A percentile compares a stretch with the other conserved stretches of the same genome.
Conservation (phyloP, 2,888 invertebrate genomes). For the Geophilus truncorum region DNA sequence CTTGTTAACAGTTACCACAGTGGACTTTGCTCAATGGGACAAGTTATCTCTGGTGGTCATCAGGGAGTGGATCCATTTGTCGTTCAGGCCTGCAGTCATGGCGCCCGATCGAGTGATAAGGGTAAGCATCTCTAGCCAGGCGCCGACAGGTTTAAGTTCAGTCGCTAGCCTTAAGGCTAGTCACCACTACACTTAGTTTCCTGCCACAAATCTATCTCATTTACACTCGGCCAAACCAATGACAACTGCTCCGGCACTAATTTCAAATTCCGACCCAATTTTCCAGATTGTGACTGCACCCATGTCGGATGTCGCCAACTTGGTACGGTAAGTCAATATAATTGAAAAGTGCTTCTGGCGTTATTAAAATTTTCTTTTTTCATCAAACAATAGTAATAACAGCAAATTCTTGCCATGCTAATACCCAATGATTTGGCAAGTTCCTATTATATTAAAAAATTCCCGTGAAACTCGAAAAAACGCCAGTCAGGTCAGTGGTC, state of each 20-base stretch:
- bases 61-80: constrained; percentile 10
- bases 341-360: not conserved
- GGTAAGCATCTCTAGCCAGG: not conserved
- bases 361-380: not conserved
- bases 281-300: not conserved
- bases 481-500: not conserved
- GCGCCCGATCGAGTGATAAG: constrained; percentile 1
- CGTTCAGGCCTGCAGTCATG: not conserved
- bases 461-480: not conserved
- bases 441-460: constrained; percentile 19
- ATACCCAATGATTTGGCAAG: constrained; percentile 1
- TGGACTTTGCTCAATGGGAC: constrained; percentile 15
- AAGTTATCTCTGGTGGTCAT: constrained; percentile 12
- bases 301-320: not conserved
- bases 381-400: not conserved
- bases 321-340: not conserved
- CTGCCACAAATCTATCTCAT: not conserved
- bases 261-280: not conserved
- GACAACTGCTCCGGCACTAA: not conserved
- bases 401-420: constrained; percentile 1
- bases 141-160: not conserved
- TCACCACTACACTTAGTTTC: not conserved
- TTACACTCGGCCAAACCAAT: not conserved
- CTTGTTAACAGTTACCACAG: not conserved
- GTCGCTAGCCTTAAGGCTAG: not conserved